Evolutionary conservation across 1,140 invertebrate species (phyloP), one percentile per base, ranked within the genome.

Genomic region (Heliconius hewitsoni): DNA sequence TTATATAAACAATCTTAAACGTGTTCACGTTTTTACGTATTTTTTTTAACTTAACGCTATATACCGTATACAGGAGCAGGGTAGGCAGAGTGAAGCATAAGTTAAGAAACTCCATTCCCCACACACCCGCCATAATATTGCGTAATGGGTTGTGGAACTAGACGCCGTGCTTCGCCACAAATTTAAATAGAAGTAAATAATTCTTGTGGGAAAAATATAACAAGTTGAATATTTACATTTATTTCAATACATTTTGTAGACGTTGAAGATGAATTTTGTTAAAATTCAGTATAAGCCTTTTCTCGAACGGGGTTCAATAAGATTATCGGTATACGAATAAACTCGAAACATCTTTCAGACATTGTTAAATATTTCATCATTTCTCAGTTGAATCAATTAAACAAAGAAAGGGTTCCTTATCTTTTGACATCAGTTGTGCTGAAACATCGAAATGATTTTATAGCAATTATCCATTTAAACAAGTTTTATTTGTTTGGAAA

Each of bases 321-420:
- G 23, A 73, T 85, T 84, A 84, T 86, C 82, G 82, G 71, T 73
- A 83, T 80, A 78, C 81, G 77, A 74, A 80, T 82, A 82, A 89
- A 84, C 84, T 88, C 85, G 75, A 84, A 84, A 82, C 84, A 74
- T 84, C 84, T 86, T 84, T 85, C 78, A 79, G 76, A 79, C 76
- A 78, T 82, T 84, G 86, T 86, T 88, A 87, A 87, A 90, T 89
- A 89, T 92, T 90, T 90, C 85, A 89, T 85, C 81, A 78, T 82
- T 83, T 81, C 81, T 78, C 85, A 83, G 78, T 82, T 82, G 86
- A 88, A 90, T 91, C 87, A 89, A 90, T 90, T 90, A 85, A 87
- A 90, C 85, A 87, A 34, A 87, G 84, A 87, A 86, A 84, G 90
- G 90, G 84, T 87, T 85, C 74, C 87, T 89, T 92, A 91, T 92